Evolutionary conservation across 35 echinoderm and acorn worm species (phyloP), one percentile per base, ranked within the genome.

Genomic region (Nesometra sesokonis): DNA sequence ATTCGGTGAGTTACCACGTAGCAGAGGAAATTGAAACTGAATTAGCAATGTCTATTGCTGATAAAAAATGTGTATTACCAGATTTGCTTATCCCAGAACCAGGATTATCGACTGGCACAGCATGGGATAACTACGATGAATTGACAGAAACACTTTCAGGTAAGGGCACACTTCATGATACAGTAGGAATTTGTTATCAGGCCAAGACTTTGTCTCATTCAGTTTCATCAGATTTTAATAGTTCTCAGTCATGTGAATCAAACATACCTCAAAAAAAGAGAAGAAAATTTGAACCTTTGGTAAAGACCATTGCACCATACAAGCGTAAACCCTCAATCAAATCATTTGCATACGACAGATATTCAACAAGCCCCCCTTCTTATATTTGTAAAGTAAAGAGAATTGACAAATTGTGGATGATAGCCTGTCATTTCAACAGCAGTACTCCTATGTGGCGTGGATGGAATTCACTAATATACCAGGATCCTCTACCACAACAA

Each of bases 111-210:
- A 86, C 84, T 32, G 52, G 29, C 32, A 15, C 35, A 30, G 84
- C 84, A 31, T 86, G 84, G 84, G 84, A 86, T 86, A 82, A 82
- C 47, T 86, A 9, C 77, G 52, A 77, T 46, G 47, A 76, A 33
- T 32, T 77, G n/a, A 86, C 84, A 21, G 52, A 86, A 4, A 67
- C 46, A 2, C 37, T 82, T 32, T 82, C 80, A 34, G 80, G 80
- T 82, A 35, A 32, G 39, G 37, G 37, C 39, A 85, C 84, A 31
- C 43, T 85, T 30, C 39, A 82, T 34, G 80, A 82, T 27, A 82
- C 80, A 34, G 80, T 82, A 7, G 80, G 80, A 82, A n/a, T 82
- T 35, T 5, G 32, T 21, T 11, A 82, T 3, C 80, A 82, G 34
- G 13, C 13, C 7, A 35, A n/a, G n/a, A n/a, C n/a, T n/a, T n/a